These are phyloP conservation scores for Byasa hedistus DNA, from an alignment of 2,888 invertebrate genomes.

Conservation along the genomic window DNA sequence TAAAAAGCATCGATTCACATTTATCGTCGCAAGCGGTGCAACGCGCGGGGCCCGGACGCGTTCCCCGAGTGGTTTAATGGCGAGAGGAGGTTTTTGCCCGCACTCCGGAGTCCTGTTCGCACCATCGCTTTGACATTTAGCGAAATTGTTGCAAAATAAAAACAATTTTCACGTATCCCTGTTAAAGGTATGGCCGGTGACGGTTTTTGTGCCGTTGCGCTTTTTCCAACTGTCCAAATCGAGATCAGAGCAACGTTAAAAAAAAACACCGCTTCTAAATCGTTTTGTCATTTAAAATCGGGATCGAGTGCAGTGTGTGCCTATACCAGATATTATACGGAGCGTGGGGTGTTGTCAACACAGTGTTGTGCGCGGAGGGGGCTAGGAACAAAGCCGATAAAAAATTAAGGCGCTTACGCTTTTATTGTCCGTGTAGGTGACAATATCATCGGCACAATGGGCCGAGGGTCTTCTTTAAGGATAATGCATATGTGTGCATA, in stretches of 20 bases:
- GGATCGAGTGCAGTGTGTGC: conserved; percentile 39
- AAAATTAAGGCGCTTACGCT: conserved; percentile 73
- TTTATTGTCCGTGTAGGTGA: conserved; percentile 62
- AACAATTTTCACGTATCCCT: conserved; percentile 52
- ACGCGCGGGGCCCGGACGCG: conserved; percentile 37
- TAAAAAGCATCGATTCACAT: conserved; percentile 39
- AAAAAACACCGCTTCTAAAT: conserved; percentile 37
- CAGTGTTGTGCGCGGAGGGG: conserved; percentile 48
- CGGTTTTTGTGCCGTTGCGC: conserved; percentile 46
- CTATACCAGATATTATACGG: conserved; percentile 37
- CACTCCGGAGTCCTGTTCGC: conserved; percentile 66
- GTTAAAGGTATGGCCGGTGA: conserved; percentile 48
- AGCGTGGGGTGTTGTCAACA: conserved; percentile 45
- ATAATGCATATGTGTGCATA: conserved; percentile 39
- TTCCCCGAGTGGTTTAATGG: conserved; percentile 32
- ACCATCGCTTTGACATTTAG: conserved; percentile 62
- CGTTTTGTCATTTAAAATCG: conserved; percentile 45
- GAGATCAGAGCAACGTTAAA: conserved; percentile 26
- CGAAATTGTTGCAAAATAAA: conserved; percentile 61
- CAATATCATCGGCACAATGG: conserved; percentile 52
- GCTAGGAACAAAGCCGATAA: conserved; percentile 60
- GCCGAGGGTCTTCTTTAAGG: conserved; percentile 46
- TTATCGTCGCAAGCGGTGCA: conserved; percentile 39
- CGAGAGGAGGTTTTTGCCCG: conserved; percentile 62
- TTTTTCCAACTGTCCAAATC: conserved; percentile 36